Conservation (phyloP, 2,797 vertebrate genomes). For the Holocentrus rufus region DNA sequence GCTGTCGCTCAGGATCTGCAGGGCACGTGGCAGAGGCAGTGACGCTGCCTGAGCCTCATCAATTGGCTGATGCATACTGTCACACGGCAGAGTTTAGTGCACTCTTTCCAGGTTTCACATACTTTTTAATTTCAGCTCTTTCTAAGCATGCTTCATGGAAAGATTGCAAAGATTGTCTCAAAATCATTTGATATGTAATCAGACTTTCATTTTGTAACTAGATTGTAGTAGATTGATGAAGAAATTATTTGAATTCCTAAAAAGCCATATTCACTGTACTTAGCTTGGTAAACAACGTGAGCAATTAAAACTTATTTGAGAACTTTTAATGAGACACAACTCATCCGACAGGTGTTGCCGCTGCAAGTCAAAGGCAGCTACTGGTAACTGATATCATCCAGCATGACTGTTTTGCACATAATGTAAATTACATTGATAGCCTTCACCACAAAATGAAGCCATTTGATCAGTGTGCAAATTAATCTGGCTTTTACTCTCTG, state of each 20-base stretch:
- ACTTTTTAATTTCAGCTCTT: background rate
- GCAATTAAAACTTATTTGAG: background rate
- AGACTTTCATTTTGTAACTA: background rate
- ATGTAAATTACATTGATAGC: background rate
- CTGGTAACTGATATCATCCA: background rate
- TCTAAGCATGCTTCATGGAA: background rate
- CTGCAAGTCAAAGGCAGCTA: no score
- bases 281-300: no score
- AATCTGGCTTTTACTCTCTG: background rate
- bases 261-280: background rate
- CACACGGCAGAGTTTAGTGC: slow-evolving; percentile 17
- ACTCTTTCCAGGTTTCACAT: slow-evolving; percentile 2
- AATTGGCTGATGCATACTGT: slow-evolving; percentile 26
- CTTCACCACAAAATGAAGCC: background rate
- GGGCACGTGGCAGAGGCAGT: slow-evolving; percentile 32
- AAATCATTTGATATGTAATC: background rate
- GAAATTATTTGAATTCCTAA: background rate
- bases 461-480: slow-evolving; percentile 30
- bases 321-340: no score
- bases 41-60: slow-evolving; percentile 17
- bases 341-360: no score
- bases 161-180: no score
- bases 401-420: background rate
- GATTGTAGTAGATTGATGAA: background rate
- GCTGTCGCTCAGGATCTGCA: slow-evolving; percentile 50